These are phyloP conservation scores for Phalangium opilio DNA, from an alignment of 2,888 invertebrate genomes.

Conservation along the genomic window DNA sequence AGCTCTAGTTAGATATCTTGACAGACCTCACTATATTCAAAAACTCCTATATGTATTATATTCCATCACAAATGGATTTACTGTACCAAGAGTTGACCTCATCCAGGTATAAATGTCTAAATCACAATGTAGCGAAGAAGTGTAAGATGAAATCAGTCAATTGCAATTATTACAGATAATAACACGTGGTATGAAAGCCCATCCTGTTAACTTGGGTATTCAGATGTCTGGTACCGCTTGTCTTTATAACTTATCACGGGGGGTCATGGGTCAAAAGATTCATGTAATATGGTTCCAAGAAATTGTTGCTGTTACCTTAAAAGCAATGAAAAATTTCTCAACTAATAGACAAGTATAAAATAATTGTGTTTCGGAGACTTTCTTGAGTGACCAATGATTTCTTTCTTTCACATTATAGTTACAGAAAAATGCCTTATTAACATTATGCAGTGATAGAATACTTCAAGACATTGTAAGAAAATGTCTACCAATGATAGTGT, in stretches of 20 bases:
- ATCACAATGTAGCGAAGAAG: too few relatives aligned
- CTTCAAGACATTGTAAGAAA: conserved; percentile 45
- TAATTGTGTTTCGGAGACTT: conserved; percentile 3
- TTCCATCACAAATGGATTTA: conserved; percentile 30
- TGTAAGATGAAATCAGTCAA: background rate
- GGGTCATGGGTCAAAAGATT: conserved; percentile 44
- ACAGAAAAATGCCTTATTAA: conserved; percentile 55
- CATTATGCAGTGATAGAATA: conserved; percentile 56
- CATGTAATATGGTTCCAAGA: conserved; percentile 45
- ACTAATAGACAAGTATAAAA: conserved; percentile 42
- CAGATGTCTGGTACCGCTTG: conserved; percentile 61
- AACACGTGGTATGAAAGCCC: conserved; percentile 29
- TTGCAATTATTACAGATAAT: conserved; percentile 27
- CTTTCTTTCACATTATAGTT: conserved; percentile 32
- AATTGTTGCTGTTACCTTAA: conserved; percentile 46
- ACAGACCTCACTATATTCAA: conserved; percentile 45
- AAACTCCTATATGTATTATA: conserved; percentile 49
- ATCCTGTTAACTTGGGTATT: conserved; percentile 40
- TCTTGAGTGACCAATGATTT: background rate
- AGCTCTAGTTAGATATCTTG: conserved; percentile 41
- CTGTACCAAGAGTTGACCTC: conserved; percentile 44
- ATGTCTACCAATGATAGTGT: too few relatives aligned
- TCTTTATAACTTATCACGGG: conserved; percentile 52
- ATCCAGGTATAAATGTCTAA: conserved; percentile 39
- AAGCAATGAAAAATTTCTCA: conserved; percentile 51